Conservation (phyloP, 1,140 invertebrate genomes). For the Charaxes varanes region DNA sequence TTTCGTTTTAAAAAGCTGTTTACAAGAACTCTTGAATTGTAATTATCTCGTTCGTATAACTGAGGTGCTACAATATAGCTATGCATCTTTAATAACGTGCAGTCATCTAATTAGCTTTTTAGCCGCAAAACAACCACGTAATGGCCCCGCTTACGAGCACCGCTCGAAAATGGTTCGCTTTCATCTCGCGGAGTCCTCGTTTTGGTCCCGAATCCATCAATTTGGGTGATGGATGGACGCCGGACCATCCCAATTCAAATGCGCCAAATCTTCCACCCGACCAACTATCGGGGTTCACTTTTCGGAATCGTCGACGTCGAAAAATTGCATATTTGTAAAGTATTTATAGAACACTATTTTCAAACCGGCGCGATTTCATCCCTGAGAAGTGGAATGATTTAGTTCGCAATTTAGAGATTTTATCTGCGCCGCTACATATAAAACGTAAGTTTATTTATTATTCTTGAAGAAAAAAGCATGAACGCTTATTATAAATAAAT, state of each 20-base stretch:
- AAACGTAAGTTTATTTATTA: too few relatives aligned
- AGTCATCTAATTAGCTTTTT: slow-evolving; percentile 14
- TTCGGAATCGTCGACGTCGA: neutral
- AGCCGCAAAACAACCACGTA: slow-evolving; percentile 26
- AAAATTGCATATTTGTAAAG: too few relatives aligned
- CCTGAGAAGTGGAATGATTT: too few relatives aligned
- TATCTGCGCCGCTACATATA: too few relatives aligned
- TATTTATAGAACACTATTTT: too few relatives aligned
- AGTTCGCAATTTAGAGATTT: too few relatives aligned
- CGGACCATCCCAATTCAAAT: slow-evolving; percentile 69
- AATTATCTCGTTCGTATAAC: too few relatives aligned
- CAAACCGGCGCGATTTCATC: too few relatives aligned
- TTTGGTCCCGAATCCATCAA: slow-evolving; percentile 70
- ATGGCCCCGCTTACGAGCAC: slow-evolving; percentile 57
- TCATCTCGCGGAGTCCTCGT: slow-evolving; percentile 52
- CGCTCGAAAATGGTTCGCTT: slow-evolving; percentile 55
- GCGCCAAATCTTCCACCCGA: slow-evolving; percentile 69
- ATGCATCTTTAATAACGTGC: neutral
- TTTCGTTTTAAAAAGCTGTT: too few relatives aligned
- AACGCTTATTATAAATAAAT: too few relatives aligned
- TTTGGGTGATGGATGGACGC: slow-evolving; percentile 66
- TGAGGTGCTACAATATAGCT: neutral
- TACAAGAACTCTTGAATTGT: too few relatives aligned
- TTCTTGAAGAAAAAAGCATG: too few relatives aligned
- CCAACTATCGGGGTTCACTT: slow-evolving; percentile 29